Conservation (phyloP, 2,113 vertebrate genomes). For the Helogale parvula region DNA sequence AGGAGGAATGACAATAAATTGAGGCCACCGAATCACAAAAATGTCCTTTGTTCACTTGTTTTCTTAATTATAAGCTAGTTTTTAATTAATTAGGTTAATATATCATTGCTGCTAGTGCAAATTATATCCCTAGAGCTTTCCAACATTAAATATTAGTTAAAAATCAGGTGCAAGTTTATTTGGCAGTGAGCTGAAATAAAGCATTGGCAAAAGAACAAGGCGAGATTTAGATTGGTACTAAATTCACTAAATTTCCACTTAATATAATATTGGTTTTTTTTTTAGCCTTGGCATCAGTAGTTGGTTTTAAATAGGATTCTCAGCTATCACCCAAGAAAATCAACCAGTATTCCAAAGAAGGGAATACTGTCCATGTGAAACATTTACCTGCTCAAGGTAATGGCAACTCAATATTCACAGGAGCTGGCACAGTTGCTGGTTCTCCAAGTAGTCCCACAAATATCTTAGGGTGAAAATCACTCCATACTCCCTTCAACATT, state of each 20-base stretch:
- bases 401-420: neutral
- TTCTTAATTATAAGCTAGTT: slow-evolving; percentile 68
- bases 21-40: slow-evolving; percentile 10
- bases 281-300: neutral
- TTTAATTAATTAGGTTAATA: slow-evolving; percentile 69
- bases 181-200: slow-evolving; percentile 59
- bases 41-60: slow-evolving; percentile 63
- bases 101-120: slow-evolving; percentile 56
- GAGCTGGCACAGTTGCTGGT: neutral
- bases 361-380: neutral
- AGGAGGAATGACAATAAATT: slow-evolving; percentile 16
- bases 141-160: slow-evolving; percentile 65
- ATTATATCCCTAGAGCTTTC: slow-evolving; percentile 27
- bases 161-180: slow-evolving; percentile 57
- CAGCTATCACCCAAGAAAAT: slow-evolving; percentile 28
- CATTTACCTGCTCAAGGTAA: neutral
- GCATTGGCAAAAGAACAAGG: slow-evolving; percentile 42
- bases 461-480: neutral
- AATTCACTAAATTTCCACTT: slow-evolving; percentile 59
- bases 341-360: neutral
- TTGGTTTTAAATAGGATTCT: slow-evolving; percentile 10
- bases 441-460: neutral
- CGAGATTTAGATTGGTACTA: slow-evolving; percentile 36
- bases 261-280: slow-evolving; percentile 25
- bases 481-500: rapidly evolving